Base-by-base conservation (phyloP, 2,797 vertebrate species). In the Ispidina lecontei region DNA sequence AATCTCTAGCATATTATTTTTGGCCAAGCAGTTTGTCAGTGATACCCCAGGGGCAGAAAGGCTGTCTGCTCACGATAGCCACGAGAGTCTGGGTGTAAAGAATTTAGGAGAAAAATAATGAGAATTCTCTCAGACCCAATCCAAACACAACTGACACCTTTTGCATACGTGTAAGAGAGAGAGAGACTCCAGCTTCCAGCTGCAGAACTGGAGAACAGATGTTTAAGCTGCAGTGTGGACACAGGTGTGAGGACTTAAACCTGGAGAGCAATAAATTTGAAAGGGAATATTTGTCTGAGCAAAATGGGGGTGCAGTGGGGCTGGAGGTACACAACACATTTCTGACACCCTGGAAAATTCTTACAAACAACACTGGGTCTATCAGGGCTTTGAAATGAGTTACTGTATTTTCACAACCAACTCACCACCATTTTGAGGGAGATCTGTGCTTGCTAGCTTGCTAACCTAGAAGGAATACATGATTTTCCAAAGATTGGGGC, bases 121-220 rank as follows among this genome's bases (percentile, higher is more conserved):
- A 76, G 25, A 84, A 68, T 87, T 85, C 20, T 79, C 51, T 88
- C 43, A 52, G 23, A 58, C 9, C 10, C 6, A 44, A 33, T 37
- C 35, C 58, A 82, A 71, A 82, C 15, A 28, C 7, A 69, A 26
- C 28, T 41, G 31, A 58, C 31, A 82, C 46, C 8, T 79, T 93
- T 76, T 60, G 62, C 26, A 21, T 14, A 21, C 9, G 12, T 41
- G 20, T n/a, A 28, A 19, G 55, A 67, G 33, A 77, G 26, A 62
- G 29, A 23, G 12, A 8, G 54, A 52, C 17, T 70, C 19, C 31
- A 87, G 25, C 14, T 80, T 80, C 39, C 75, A 92, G 59, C 59
- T 79, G 74, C 68, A 88, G 59, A 84, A 70, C 16, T 60, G 52
- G 25, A 64, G 56, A 84, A 56, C 67, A 81, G 83, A 84, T 55